phyloP scores from a whole-genome alignment of 2,113 vertebrate genomes.

The Boulengeromyrus knoepffleri region DNA sequence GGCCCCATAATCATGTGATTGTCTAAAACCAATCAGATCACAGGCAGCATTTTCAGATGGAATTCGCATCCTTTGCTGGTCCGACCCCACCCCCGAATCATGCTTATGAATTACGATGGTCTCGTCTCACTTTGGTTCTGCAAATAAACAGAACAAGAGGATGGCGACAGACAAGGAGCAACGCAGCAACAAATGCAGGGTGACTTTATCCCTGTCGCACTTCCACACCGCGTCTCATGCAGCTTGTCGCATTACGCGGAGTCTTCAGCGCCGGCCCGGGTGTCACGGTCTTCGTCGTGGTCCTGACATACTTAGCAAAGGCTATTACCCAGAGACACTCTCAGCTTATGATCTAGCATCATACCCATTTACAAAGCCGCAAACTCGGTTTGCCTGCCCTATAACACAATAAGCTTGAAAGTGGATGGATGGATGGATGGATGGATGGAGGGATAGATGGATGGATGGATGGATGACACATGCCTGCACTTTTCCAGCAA shows the following conservation, averaged over 20 bases:
- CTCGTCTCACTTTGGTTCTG: background rate
- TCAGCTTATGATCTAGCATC: background rate
- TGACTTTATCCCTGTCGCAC: background rate
- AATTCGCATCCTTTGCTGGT: background rate
- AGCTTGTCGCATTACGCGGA: background rate
- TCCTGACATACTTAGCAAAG: background rate
- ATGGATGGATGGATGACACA: background rate
- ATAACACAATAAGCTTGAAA: background rate
- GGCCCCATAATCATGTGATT: background rate
- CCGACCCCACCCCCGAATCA: background rate
- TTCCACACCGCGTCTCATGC: background rate
- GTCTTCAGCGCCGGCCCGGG: background rate
- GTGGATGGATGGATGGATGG: background rate
- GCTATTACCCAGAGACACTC: background rate
- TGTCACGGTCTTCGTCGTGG: background rate
- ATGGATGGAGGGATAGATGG: background rate
- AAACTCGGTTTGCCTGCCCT: background rate
- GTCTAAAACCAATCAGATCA: constrained; percentile 1
- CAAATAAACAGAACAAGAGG: background rate
- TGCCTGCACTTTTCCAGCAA: background rate
- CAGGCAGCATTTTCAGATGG: background rate
- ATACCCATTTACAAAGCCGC: background rate
- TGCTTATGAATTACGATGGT: background rate
- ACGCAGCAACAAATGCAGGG: background rate
- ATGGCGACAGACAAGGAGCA: background rate